Evolutionary conservation across 2,888 invertebrate species (phyloP), one percentile per base, ranked within the genome.

Genomic region (Polymixis lichenea): DNA sequence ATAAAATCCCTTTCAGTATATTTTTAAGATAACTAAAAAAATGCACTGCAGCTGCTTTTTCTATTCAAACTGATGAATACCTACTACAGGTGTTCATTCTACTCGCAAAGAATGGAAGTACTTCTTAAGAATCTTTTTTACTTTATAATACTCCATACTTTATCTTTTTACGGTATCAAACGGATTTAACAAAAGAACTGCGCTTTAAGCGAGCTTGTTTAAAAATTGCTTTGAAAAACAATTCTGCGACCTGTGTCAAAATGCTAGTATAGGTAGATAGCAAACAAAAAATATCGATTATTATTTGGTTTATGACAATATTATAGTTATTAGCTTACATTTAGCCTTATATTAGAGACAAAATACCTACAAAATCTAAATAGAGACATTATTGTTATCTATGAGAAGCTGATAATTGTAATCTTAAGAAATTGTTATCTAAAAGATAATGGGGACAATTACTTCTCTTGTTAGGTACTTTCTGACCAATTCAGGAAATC

Each of bases 141-240:
- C 61, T 71, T 72, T 61, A 65, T 73, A 71, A 65, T 62, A 25
- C 61, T 53, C 1, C 11, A 46, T 46, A 73, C 70, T 72, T 80
- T 67, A 80, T 69, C 61, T 66, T 74, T 55, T 68, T 22, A 53
- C 38, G n/a, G 32, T 60, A 69, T 83, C 38, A 69, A 76, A 83
- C 67, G 51, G 11, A 65, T 13, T 67, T 60, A 28, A 67, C 60
- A 58, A 83, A 80, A 73, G 70, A 32, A 76, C 25, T 75, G 43
- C 61, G 19, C 49, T 78, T 60, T 22, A 77, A 67, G 60, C 46
- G 72, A 67, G 60, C 46, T 25, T 43, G 22, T 70, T 75, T 66
- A 62, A 32, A 58, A 77, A 58, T 75, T 5, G 32, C 25, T 51
- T 8, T 38, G 13, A 53, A 74, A 53, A 62, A 55, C 1, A 72